These are phyloP conservation scores for Heliconius hewitsoni DNA, from an alignment of 1,140 invertebrate species.

Conservation along the genomic window DNA sequence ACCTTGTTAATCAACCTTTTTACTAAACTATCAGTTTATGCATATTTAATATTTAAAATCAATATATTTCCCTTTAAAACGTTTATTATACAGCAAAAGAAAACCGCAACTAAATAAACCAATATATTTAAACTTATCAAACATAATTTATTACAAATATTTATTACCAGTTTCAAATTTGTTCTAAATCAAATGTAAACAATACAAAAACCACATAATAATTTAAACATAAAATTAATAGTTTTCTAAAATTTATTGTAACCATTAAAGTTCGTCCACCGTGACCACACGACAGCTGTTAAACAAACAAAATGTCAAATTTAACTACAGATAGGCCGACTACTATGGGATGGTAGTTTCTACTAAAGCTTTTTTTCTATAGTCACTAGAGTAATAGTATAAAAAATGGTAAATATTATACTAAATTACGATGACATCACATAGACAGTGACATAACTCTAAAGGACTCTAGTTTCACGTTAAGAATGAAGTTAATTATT, in stretches of 20 bases:
- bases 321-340: slow-evolving; percentile 26
- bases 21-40: too few species aligned
- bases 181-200: slow-evolving; percentile 11
- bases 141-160: background rate
- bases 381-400: background rate
- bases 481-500: too few species aligned
- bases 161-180: slow-evolving; percentile 1
- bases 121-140: background rate
- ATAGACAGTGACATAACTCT: background rate
- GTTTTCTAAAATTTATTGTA: slow-evolving; percentile 22
- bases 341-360: background rate
- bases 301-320: slow-evolving; percentile 38
- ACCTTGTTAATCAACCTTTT: too few species aligned
- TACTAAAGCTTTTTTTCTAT: background rate
- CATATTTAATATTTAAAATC: too few species aligned
- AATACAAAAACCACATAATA: slow-evolving; percentile 16
- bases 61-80: background rate
- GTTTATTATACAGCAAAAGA: background rate
- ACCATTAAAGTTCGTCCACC: slow-evolving; percentile 32
- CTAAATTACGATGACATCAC: background rate
- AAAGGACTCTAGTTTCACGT: too few species aligned
- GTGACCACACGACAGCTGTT: slow-evolving; percentile 38
- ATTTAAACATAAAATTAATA: slow-evolving; percentile 22
- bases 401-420: background rate
- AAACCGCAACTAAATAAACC: background rate